Evolutionary conservation across 2,888 invertebrate species (phyloP).

Genomic region (Sialis lutaria): DNA sequence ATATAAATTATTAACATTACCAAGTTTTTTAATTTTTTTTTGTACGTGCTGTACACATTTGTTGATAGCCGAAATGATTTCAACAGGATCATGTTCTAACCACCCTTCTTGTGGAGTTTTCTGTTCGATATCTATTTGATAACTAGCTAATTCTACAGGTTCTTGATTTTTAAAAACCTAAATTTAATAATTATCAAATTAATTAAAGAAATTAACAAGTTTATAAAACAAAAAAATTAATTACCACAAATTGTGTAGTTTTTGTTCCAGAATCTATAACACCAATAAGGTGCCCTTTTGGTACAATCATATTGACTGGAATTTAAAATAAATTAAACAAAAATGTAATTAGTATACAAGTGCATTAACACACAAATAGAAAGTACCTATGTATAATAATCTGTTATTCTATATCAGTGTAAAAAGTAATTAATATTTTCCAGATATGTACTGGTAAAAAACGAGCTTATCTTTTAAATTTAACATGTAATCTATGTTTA

Average conservation of each 20-base stretch:
- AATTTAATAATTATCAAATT: constrained; percentile 15
- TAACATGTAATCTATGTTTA: too few species aligned
- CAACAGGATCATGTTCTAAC: constrained; percentile 82
- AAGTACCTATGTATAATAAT: too few species aligned
- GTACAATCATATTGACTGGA: constrained; percentile 2
- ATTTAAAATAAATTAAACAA: not conserved
- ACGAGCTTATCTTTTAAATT: too few species aligned
- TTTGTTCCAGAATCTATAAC: constrained; percentile 95
- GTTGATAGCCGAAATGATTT: constrained; percentile 65
- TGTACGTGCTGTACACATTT: constrained; percentile 64
- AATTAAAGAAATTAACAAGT: not conserved
- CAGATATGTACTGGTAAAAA: too few species aligned
- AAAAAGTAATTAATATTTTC: too few species aligned
- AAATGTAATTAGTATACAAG: too few species aligned
- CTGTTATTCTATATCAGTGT: too few species aligned
- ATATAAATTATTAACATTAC: constrained; percentile 21
- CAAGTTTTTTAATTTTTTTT: constrained; percentile 31
- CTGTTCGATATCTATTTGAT: constrained; percentile 66
- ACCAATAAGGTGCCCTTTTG: constrained; percentile 42
- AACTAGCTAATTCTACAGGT: constrained; percentile 59
- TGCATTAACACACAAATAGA: too few species aligned
- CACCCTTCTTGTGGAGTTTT: constrained; percentile 77
- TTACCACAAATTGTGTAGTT: constrained; percentile 70
- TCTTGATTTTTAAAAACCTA: constrained; percentile 62
- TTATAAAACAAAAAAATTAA: constrained; percentile 6